phyloP scores from a whole-genome alignment of 2,113 vertebrate species.

The Larimichthys crocea region DNA sequence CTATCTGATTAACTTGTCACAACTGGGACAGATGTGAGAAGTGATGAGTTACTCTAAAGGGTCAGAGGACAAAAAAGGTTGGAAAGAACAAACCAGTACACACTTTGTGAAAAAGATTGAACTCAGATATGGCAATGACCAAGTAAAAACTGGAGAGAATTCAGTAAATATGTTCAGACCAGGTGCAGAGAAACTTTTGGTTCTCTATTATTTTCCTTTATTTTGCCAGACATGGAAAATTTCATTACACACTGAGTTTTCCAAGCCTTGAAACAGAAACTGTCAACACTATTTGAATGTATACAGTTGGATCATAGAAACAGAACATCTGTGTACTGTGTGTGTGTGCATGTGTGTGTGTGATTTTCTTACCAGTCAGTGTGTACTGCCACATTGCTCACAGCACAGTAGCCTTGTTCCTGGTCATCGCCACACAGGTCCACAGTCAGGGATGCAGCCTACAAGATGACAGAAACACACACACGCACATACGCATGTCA shows the following conservation, averaged over 20 bases:
- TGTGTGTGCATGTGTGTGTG: conserved; percentile 1
- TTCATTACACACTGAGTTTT: conserved; percentile 23
- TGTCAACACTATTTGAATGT: conserved; percentile 27
- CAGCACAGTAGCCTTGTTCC: conserved; percentile 94
- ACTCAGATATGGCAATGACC: no score
- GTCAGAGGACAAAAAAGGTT: no score
- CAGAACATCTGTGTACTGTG: conserved; percentile 26
- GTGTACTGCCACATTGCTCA: conserved; percentile 93
- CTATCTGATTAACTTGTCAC: no score
- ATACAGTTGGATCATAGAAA: conserved; percentile 7
- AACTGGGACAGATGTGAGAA: no score
- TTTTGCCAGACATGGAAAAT: conserved; percentile 35
- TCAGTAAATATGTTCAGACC: conserved; percentile 3
- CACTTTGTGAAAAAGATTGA: no score
- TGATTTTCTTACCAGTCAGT: conserved; percentile 90
- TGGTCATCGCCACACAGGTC: conserved; percentile 95
- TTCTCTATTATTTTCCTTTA: conserved; percentile 30
- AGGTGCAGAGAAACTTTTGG: conserved; percentile 22
- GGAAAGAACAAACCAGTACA: no score
- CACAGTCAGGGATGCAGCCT: conserved; percentile 96
- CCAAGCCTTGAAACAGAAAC: conserved; percentile 31
- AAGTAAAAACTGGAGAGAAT: background rate
- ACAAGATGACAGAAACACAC: conserved; percentile 2
- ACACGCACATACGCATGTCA: conserved; percentile 38
- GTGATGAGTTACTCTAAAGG: no score